These are phyloP conservation scores for Lepisosteus osseus DNA, from an alignment of 2,113 vertebrate genomes.

Conservation along the genomic window DNA sequence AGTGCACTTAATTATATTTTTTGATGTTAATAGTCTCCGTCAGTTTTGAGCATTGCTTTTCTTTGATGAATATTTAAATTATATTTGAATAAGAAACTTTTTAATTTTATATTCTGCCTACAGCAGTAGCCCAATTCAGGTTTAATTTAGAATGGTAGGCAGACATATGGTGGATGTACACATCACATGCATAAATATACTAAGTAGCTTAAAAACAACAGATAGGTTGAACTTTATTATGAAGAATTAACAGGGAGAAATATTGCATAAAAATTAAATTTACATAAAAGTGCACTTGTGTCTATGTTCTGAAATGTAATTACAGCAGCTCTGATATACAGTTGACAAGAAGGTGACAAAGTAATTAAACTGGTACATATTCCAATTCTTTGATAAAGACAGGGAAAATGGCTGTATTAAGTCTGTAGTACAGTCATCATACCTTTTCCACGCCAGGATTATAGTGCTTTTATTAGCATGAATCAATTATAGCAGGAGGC, in stretches of 20 bases:
- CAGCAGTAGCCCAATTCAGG: constrained; percentile 43
- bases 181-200: too few relatives aligned
- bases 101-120: constrained; percentile 76
- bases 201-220: too few relatives aligned
- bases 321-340: too few relatives aligned
- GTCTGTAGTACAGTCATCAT: neutral
- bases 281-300: too few relatives aligned
- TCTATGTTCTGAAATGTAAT: too few relatives aligned
- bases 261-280: too few relatives aligned
- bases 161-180: neutral
- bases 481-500: neutral
- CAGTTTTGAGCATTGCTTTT: constrained; percentile 74
- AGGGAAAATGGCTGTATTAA: neutral
- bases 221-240: too few relatives aligned
- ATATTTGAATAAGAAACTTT: constrained; percentile 82
- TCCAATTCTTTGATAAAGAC: constrained; percentile 5
- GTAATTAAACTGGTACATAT: neutral
- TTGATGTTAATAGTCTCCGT: constrained; percentile 80
- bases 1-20: constrained; percentile 79
- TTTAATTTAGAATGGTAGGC: neutral
- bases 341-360: neutral
- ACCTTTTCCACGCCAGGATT: constrained; percentile 1
- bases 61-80: constrained; percentile 87
- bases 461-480: constrained; percentile 4
- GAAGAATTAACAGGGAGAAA: too few relatives aligned